phyloP scores from a whole-genome alignment of 2,888 invertebrate genomes.

The Seira ritae region DNA sequence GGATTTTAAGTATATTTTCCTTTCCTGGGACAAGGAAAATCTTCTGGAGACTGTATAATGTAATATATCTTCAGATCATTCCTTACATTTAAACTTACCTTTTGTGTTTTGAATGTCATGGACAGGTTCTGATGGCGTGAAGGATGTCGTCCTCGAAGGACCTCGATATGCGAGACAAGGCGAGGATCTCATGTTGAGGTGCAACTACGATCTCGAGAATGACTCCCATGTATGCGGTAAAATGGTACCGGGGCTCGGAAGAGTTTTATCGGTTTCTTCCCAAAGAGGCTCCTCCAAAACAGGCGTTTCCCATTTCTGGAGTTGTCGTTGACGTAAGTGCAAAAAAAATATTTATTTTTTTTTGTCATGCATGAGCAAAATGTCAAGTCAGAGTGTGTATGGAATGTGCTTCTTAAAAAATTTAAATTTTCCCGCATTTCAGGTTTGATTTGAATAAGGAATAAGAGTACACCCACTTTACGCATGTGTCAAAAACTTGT shows the following conservation, averaged over 20 bases:
- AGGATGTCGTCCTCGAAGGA: slow-evolving; percentile 60
- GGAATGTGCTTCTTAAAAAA: no score
- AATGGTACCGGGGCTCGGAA: slow-evolving; percentile 67
- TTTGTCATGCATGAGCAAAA: no score
- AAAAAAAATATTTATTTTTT: not conserved
- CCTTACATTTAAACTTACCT: not conserved
- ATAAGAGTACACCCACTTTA: no score
- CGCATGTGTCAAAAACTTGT: no score
- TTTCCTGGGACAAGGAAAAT: not conserved
- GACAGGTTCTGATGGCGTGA: slow-evolving; percentile 65
- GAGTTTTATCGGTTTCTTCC: slow-evolving; percentile 68
- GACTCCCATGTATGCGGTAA: slow-evolving; percentile 67
- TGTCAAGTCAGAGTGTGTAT: no score
- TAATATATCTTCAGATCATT: not conserved
- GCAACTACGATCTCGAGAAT: slow-evolving; percentile 66
- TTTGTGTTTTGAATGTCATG: slow-evolving; percentile 34
- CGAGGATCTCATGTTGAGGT: slow-evolving; percentile 65
- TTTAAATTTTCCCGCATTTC: not conserved
- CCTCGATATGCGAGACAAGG: slow-evolving; percentile 62
- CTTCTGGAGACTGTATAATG: not conserved
- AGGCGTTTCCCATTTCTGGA: slow-evolving; percentile 56
- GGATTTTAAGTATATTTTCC: not conserved
- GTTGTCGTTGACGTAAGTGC: slow-evolving; percentile 58
- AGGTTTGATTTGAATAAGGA: no score
- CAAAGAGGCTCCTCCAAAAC: slow-evolving; percentile 62